Evolutionary conservation across 1,140 invertebrate species (phyloP), one percentile per base, ranked within the genome.

Genomic region (Aphelinus atriplicis): DNA sequence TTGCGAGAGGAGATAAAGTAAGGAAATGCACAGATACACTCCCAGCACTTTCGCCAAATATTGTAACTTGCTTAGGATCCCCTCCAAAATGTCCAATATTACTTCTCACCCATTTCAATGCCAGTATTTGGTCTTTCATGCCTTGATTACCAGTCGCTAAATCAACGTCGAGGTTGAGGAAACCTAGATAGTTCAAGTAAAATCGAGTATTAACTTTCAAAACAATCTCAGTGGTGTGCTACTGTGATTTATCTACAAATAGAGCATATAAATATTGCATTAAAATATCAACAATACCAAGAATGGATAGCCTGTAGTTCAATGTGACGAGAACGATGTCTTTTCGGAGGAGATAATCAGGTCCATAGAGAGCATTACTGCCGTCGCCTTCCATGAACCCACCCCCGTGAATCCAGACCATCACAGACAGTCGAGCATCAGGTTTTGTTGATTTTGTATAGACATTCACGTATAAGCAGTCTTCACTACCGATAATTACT

Each of bases 261-360:
- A 26, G 26, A 26, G 26, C 26, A 26, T 26, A 26, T 26, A 26
- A 26, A 26, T 26, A 5, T 5, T 53, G 4, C 51, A 53, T 53
- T 53, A 9, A 4, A 4, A 5, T 5, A 53, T 53, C 9, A 9
- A 53, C 4, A 53, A 53, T 76, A 91, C 91, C 91, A 46, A 93
- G 84, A 70, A 90, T 84, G 71, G 90, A 90, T 2, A 92, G 81
- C 10, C 92, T 86, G 79, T 92, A 92, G 78, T 93, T 92, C 9
- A 93, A 77, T 0, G 91, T 90, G 9, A 93, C 90, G 0, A 93
- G 82, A 4, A 93, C 88, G 51, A 92, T 76, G 51, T 89, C 84
- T n/a, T 90, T 86, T 73, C 88, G 83, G 73, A 89, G 74, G 2
- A 90, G 74, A 74, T 88, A 84, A 57, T 85, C 79, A 0, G 88